phyloP scores from a whole-genome alignment of 2,888 invertebrate genomes.

The Ceratothoa steindachneri region DNA sequence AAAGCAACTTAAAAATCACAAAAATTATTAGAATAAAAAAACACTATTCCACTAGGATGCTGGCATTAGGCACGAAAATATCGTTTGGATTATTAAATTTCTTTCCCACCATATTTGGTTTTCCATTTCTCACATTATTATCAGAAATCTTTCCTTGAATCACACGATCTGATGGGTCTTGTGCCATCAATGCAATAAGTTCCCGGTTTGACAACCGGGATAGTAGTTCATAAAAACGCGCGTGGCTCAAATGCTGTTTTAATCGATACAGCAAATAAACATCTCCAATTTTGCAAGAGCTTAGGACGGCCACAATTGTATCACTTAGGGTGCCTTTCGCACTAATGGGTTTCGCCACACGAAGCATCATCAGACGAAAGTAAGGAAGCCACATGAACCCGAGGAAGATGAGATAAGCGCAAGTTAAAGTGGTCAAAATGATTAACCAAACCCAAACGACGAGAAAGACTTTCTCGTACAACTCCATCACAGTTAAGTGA shows the following conservation, averaged over 20 bases:
- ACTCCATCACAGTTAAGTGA: slow-evolving; percentile 46
- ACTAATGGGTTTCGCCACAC: slow-evolving; percentile 45
- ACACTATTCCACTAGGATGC: background rate
- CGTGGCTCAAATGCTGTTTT: slow-evolving; percentile 46
- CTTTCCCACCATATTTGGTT: slow-evolving; percentile 30
- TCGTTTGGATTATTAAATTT: slow-evolving; percentile 39
- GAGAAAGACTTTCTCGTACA: slow-evolving; percentile 45
- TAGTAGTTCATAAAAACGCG: slow-evolving; percentile 44
- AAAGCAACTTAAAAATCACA: too few relatives aligned
- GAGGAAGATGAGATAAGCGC: slow-evolving; percentile 42
- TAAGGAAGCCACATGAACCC: slow-evolving; percentile 48
- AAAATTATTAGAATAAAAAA: too few relatives aligned
- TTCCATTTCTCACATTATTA: slow-evolving; percentile 25
- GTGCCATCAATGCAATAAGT: slow-evolving; percentile 41
- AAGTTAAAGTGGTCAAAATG: slow-evolving; percentile 38
- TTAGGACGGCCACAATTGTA: slow-evolving; percentile 43
- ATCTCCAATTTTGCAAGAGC: slow-evolving; percentile 46
- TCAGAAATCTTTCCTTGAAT: slow-evolving; percentile 41
- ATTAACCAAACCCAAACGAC: slow-evolving; percentile 45
- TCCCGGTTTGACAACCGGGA: slow-evolving; percentile 40
- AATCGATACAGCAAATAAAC: slow-evolving; percentile 44
- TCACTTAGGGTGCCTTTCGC: slow-evolving; percentile 42
- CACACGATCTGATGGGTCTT: slow-evolving; percentile 44
- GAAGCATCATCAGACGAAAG: slow-evolving; percentile 44
- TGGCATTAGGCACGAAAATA: slow-evolving; percentile 29